phyloP scores from a whole-genome alignment of 2,888 invertebrate genomes.

The Sthenelais limicola region DNA sequence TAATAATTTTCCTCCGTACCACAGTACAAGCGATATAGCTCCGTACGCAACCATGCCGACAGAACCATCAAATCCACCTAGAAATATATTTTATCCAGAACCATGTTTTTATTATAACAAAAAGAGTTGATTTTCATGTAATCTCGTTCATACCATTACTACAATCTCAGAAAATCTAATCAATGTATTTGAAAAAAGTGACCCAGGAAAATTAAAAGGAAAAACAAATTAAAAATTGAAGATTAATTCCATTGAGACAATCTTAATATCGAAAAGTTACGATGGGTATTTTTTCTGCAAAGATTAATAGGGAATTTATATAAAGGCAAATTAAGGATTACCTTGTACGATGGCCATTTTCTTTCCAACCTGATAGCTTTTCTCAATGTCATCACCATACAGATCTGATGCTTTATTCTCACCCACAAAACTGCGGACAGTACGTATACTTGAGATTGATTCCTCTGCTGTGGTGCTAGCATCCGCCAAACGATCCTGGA shows the following conservation, averaged over 20 bases:
- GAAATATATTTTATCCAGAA: not conserved
- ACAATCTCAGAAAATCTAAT: not conserved
- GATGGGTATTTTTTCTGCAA: not conserved
- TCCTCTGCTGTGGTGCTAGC: slow-evolving; percentile 70
- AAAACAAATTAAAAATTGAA: not conserved
- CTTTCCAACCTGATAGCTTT: slow-evolving; percentile 66
- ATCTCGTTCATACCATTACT: not conserved
- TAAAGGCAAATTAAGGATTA: no score
- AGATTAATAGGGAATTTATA: not conserved
- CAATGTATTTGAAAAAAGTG: not conserved
- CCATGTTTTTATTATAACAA: not conserved
- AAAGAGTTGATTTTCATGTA: not conserved
- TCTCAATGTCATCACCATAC: slow-evolving; percentile 61
- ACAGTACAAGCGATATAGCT: slow-evolving; percentile 64
- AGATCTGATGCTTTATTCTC: slow-evolving; percentile 58
- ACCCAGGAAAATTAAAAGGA: not conserved
- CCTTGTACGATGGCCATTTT: slow-evolving; percentile 65
- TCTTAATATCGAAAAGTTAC: not conserved
- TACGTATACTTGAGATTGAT: slow-evolving; percentile 66
- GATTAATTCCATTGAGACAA: no score
- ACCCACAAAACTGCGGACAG: slow-evolving; percentile 67
- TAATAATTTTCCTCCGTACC: slow-evolving; percentile 71
- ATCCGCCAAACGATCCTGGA: slow-evolving; percentile 69
- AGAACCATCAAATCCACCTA: slow-evolving; percentile 66
- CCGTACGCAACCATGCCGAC: slow-evolving; percentile 64